These are phyloP conservation scores for Hippocampus zosterae DNA, from an alignment of 2,113 vertebrate species.

Conservation along the genomic window DNA sequence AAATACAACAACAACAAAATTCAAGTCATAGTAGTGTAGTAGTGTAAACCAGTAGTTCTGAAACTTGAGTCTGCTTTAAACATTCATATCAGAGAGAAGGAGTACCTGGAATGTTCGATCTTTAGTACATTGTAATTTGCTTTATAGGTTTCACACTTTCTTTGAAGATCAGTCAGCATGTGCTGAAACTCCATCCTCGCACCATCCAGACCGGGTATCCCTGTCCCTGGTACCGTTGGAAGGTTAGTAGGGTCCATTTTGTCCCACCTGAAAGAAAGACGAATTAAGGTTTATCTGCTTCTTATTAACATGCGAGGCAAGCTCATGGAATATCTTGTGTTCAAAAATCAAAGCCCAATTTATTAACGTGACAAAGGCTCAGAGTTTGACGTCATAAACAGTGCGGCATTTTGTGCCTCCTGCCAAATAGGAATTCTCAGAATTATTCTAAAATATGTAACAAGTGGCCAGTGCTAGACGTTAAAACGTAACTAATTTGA, in stretches of 20 bases:
- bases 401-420: not conserved
- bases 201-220: slow-evolving; percentile 62
- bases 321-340: not conserved
- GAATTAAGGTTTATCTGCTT: not conserved
- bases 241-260: slow-evolving; percentile 57
- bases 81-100: not conserved
- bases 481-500: not conserved
- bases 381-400: not conserved
- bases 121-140: slow-evolving; percentile 85
- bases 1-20: not conserved
- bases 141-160: slow-evolving; percentile 84
- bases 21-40: too few species aligned
- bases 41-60: not conserved
- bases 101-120: slow-evolving; percentile 83
- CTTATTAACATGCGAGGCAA: not conserved
- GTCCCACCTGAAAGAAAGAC: slow-evolving; percentile 1
- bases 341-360: not conserved
- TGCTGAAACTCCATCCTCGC: slow-evolving; percentile 82
- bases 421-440: not conserved
- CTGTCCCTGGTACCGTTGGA: slow-evolving; percentile 60
- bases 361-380: not conserved
- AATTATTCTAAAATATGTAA: not conserved
- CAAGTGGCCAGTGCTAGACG: not conserved
- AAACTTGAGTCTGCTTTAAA: not conserved
- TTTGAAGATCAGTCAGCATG: slow-evolving; percentile 83